Evolutionary conservation across 2,888 invertebrate genomes (phyloP).

Genomic region (Macrosoma leucophasiata): DNA sequence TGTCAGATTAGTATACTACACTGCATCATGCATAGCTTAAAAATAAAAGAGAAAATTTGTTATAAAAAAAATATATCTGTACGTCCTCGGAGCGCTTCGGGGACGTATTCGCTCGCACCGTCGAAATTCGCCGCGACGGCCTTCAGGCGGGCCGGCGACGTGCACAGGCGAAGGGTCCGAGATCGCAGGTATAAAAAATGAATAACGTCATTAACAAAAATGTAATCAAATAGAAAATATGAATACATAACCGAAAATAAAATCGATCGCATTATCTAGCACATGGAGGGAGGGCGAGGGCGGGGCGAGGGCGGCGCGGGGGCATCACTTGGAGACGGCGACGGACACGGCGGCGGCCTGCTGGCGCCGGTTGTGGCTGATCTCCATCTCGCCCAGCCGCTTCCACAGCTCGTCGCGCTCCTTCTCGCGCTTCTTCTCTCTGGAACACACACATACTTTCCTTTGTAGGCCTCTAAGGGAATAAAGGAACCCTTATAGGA

Average conservation of each 20-base stretch:
- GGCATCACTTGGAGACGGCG: conserved; percentile 72
- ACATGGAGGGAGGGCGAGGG: conserved; percentile 33
- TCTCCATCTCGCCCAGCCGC: conserved; percentile 92
- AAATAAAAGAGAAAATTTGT: too few species aligned
- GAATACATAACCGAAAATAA: conserved; percentile 67
- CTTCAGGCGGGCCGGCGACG: not conserved
- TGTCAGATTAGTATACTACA: too few species aligned
- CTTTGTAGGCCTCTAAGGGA: too few species aligned
- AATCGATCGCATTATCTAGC: conserved; percentile 60
- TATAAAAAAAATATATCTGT: too few species aligned
- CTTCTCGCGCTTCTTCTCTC: conserved; percentile 96
- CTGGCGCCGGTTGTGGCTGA: conserved; percentile 76
- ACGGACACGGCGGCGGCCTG: conserved; percentile 33
- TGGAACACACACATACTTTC: conserved; percentile 35
- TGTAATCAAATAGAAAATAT: conserved; percentile 72
- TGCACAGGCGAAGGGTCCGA: too few species aligned
- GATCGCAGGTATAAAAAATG: conserved; percentile 61
- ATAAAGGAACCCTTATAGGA: too few species aligned
- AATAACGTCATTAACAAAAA: conserved; percentile 71
- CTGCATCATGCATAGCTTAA: too few species aligned
- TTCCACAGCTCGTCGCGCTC: conserved; percentile 98
- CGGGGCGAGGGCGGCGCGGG: too few species aligned
- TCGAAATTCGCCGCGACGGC: too few species aligned
- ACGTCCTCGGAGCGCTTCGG: too few species aligned
- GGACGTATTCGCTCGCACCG: too few species aligned